Conservation (phyloP, 1,140 invertebrate species). For the Delia radicum region DNA sequence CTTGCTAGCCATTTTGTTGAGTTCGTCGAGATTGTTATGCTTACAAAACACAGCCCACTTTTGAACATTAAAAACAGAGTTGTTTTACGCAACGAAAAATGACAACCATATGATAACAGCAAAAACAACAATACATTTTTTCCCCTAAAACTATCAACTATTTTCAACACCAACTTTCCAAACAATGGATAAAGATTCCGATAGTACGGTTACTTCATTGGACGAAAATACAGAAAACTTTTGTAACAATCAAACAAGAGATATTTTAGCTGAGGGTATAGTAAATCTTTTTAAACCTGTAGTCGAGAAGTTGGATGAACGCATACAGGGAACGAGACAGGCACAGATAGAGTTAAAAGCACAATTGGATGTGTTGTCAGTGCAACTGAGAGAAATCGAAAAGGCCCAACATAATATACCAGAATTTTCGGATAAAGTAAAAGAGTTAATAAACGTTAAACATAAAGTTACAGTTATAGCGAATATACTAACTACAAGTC, state of each 20-base stretch:
- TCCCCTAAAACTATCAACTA: neutral
- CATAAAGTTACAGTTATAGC: conserved; percentile 72
- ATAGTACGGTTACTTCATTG: conserved; percentile 80
- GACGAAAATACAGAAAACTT: conserved; percentile 89
- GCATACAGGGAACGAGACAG: conserved; percentile 83
- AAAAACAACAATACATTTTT: neutral
- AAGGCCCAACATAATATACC: conserved; percentile 76
- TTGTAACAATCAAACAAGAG: conserved; percentile 83
- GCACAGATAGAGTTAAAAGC: conserved; percentile 86
- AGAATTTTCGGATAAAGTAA: conserved; percentile 87
- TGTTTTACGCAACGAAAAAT: neutral
- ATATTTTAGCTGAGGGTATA: conserved; percentile 87
- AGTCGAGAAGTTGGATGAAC: conserved; percentile 86
- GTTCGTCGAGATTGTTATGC: too few species aligned
- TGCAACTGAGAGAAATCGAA: conserved; percentile 78
- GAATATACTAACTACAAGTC: conserved; percentile 83
- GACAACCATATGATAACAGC: neutral
- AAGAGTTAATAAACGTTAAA: conserved; percentile 73
- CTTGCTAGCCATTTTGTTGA: too few species aligned
- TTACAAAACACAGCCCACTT: neutral
- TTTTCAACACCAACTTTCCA: neutral
- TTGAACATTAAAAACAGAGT: neutral
- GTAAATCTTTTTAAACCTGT: conserved; percentile 86
- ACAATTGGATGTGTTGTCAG: conserved; percentile 81
- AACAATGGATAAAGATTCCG: conserved; percentile 51